phyloP scores from a whole-genome alignment of 1,140 invertebrate species.

The Sitophilus oryzae region DNA sequence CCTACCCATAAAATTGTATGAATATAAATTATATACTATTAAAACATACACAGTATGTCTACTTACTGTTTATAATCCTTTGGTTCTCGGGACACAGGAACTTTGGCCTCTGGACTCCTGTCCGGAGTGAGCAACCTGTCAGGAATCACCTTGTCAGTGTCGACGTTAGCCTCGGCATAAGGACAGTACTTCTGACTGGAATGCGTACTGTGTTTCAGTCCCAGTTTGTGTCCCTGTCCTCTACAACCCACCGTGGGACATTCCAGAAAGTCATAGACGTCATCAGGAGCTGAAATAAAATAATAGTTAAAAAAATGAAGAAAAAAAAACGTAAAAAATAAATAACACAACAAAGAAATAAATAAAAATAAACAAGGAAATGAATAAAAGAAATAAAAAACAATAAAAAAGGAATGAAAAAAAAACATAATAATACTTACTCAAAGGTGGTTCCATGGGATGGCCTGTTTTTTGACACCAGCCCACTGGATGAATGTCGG shows the following conservation, averaged over 20 bases:
- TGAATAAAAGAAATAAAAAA: too few relatives aligned
- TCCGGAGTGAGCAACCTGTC: conserved; percentile 49
- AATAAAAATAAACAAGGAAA: too few relatives aligned
- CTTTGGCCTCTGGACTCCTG: conserved; percentile 35
- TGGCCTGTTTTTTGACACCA: conserved; percentile 87
- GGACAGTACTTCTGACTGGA: conserved; percentile 75
- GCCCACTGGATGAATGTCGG: conserved; percentile 84
- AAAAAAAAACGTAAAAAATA: too few relatives aligned
- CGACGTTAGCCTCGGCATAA: conserved; percentile 67
- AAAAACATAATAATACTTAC: too few relatives aligned
- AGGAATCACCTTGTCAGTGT: conserved; percentile 51
- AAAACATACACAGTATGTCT: too few relatives aligned
- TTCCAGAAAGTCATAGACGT: conserved; percentile 52
- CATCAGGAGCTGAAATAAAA: conserved; percentile 52
- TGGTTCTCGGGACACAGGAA: conserved; percentile 43
- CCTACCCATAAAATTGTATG: too few relatives aligned
- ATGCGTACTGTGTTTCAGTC: conserved; percentile 70
- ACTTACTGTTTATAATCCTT: conserved; percentile 40
- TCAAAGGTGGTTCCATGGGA: conserved; percentile 74
- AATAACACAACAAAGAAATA: too few relatives aligned
- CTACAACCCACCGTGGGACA: conserved; percentile 74
- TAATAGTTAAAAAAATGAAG: too few relatives aligned
- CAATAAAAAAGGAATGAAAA: too few relatives aligned
- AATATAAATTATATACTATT: too few relatives aligned
- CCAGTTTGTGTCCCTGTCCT: conserved; percentile 71